Evolutionary conservation across 1,140 invertebrate genomes (phyloP).

Genomic region (Zaprionus ornatus): DNA sequence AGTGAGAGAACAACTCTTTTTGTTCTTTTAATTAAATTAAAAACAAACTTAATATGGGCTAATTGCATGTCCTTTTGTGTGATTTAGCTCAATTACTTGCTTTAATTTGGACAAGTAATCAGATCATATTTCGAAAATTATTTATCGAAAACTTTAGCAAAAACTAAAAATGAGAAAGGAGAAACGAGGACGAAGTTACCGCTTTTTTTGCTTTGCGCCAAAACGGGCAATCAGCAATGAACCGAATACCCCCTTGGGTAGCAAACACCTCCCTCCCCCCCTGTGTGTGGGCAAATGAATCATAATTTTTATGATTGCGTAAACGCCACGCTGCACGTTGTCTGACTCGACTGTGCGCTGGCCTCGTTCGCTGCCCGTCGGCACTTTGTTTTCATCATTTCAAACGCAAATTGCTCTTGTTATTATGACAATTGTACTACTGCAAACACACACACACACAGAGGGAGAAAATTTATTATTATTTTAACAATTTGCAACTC

Average conservation of each 20-base stretch:
- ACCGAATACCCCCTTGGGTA: neutral
- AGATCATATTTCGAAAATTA: constrained; percentile 5
- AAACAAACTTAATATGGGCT: neutral
- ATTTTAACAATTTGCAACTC: constrained; percentile 79
- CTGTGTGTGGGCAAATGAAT: constrained; percentile 55
- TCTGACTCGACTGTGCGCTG: neutral
- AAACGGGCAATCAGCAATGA: constrained; percentile 42
- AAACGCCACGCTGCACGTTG: constrained; percentile 43
- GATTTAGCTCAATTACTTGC: constrained; percentile 6
- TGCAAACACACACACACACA: constrained; percentile 40
- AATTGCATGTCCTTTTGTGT: neutral
- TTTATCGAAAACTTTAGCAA: constrained; percentile 33
- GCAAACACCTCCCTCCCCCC: neutral
- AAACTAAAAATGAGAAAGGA: neutral
- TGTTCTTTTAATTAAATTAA: neutral
- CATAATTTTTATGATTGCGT: constrained; percentile 74
- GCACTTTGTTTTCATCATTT: constrained; percentile 60
- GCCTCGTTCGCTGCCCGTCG: neutral
- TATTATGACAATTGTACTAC: constrained; percentile 71
- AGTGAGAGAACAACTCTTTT: no score
- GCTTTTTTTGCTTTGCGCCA: constrained; percentile 30
- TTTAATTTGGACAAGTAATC: constrained; percentile 14
- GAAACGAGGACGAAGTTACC: constrained; percentile 24
- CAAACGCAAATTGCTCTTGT: constrained; percentile 73
- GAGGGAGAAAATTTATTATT: constrained; percentile 65